phyloP scores from a whole-genome alignment of 2,797 vertebrate species.

The Gambelia wislizenii region DNA sequence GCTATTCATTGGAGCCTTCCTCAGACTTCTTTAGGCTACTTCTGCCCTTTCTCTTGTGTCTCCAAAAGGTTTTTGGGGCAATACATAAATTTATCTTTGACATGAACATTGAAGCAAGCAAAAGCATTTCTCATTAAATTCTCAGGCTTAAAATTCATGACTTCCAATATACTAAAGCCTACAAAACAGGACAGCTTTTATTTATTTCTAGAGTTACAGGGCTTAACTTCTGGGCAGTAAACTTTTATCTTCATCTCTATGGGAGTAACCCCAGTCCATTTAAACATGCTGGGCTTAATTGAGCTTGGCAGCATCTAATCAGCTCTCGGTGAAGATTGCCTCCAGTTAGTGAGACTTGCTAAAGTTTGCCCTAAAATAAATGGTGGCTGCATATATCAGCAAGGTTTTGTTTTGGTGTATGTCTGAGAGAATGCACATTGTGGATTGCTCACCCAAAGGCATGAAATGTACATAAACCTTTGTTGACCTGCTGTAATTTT shows the following conservation, averaged over 20 bases:
- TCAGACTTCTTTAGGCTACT: background rate
- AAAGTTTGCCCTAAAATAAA: conserved; percentile 27
- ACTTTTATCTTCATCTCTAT: conserved; percentile 19
- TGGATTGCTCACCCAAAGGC: conserved; percentile 5
- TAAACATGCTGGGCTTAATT: conserved; percentile 34
- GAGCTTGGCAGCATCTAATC: conserved; percentile 38
- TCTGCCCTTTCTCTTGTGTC: background rate
- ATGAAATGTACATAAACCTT: background rate
- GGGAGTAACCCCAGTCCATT: conserved; percentile 26
- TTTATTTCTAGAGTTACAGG: conserved; percentile 9
- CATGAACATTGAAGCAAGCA: background rate
- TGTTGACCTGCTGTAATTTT: conserved; percentile 2
- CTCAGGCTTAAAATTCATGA: background rate
- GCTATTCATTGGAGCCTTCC: background rate
- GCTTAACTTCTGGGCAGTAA: conserved; percentile 23
- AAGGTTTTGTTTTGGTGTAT: background rate
- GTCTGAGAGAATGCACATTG: background rate
- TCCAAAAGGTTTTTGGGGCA: background rate
- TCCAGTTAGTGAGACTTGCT: conserved; percentile 20
- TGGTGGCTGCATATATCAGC: background rate
- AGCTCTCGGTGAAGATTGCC: conserved; percentile 21
- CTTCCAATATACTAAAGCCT: background rate
- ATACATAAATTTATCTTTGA: background rate
- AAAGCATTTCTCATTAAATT: background rate
- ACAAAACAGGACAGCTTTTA: conserved; percentile 5